Percentiles rank a stretch among this genome's conserved stretches.
These are phyloP conservation scores for Teleogryllus occipitalis DNA, from an alignment of 1,140 invertebrate species.

Conservation along the genomic window DNA sequence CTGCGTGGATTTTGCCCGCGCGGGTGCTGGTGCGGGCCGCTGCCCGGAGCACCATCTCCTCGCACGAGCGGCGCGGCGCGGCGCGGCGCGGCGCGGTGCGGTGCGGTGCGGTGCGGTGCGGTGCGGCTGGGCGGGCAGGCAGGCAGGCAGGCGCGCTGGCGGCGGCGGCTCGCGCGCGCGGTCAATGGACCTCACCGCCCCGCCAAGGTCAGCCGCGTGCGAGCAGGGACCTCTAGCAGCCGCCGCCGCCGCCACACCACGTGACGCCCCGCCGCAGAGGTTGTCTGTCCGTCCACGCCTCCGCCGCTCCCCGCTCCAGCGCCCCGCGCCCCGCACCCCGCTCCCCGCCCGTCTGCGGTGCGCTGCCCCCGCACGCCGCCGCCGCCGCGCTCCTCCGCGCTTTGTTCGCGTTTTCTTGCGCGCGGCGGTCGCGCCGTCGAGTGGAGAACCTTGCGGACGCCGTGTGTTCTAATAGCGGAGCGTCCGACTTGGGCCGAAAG, in stretches of 20 bases:
- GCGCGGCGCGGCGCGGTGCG: not conserved
- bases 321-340: no score
- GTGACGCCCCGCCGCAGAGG: not conserved
- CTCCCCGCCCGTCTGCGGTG: no score
- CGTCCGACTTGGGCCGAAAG: no score
- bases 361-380: not conserved
- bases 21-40: not conserved
- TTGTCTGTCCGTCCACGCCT: not conserved
- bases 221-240: not conserved
- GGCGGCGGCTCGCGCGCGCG: no score
- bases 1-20: not conserved
- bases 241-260: not conserved
- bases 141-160: not conserved
- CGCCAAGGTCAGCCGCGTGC: not conserved
- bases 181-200: not conserved
- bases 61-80: not conserved
- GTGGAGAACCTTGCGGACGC: not conserved
- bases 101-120: no score
- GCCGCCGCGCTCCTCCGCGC: not conserved
- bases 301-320: no score
- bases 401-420: not conserved
- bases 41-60: not conserved
- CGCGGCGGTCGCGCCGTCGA: not conserved
- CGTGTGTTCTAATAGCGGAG: no score
- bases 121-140: not conserved